phyloP scores from a whole-genome alignment of 37 sponge, comb jelly and placozoan species.

The Petrosia ficiformis region DNA sequence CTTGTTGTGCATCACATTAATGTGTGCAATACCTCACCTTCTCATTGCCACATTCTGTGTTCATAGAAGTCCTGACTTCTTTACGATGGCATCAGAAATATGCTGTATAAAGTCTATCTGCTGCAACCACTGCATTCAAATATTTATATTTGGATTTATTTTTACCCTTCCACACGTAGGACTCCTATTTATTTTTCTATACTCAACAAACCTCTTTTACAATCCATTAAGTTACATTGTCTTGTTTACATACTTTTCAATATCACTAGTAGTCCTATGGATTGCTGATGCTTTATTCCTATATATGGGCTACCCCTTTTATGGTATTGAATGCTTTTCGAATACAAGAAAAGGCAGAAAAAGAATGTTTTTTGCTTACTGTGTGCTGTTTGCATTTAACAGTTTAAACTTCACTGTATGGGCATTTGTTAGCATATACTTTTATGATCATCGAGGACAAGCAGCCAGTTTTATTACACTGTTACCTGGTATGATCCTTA shows the following conservation, averaged over 20 bases:
- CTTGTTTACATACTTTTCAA: neutral
- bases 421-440: neutral
- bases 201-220: neutral
- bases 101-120: neutral
- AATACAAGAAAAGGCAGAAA: neutral
- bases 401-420: neutral
- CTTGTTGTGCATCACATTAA: neutral
- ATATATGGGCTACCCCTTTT: neutral
- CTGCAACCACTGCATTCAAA: neutral
- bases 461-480: neutral
- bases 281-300: neutral
- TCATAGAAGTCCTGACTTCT: neutral
- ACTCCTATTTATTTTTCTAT: neutral
- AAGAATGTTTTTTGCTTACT: neutral
- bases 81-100: neutral
- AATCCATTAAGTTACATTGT: neutral
- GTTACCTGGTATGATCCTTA: neutral
- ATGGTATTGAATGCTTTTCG: neutral
- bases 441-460: neutral
- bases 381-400: neutral
- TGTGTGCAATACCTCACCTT: neutral
- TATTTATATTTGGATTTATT: neutral
- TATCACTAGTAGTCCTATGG: neutral
- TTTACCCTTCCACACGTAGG: neutral
- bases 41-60: neutral